Base-by-base conservation (phyloP, 2,888 invertebrate species). In the Ceramica pisi region DNA sequence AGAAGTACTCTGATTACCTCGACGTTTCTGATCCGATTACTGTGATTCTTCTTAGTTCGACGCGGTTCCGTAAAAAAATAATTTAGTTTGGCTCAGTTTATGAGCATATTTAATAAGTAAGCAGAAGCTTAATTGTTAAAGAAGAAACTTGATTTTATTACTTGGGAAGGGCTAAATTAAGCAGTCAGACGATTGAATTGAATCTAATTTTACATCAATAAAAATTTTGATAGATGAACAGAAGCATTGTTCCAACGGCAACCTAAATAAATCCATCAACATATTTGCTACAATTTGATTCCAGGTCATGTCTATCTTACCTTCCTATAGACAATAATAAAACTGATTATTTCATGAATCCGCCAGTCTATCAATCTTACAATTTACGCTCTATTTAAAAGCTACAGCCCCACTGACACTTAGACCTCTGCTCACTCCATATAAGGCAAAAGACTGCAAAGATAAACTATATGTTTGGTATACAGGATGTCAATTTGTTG, bases 401-500 rank as follows among this genome's bases (percentile, higher is more conserved):
- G 9, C 35, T 12, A 12, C 6, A 62, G 41, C 53, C 6, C 8
- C 14, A 53, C 41, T 55, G 64, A 44, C 63, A 56, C 61, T 81
- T 53, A 41, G 35, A 75, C n/a, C 46, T 71, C 71, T 81, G 57
- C 56, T 41, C 38, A 59, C 51, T 67, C 60, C 53, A 3, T 70
- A 66, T 60, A 82, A 53, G 74, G 79, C 35, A 48, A 56, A 70
- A 77, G 21, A 63, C 79, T 62, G 67, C 62, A 53, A 57, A 71
- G 66, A 81, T 67, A 71, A 65, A 75, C 53, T 78, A 67, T 72
- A 66, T 70, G 38, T 69, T 69, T 53, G 57, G 70, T 66, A 48
- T 31, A 67, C 69, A 64, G 31, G 31, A 67, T 74, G 79, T 72
- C 75, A 82, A 84, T 82, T 84, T 71, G 76, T 82, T 83, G 56